A percentile compares a stretch with the other conserved stretches of the same genome.
Evolutionary conservation across 1,140 invertebrate genomes (phyloP).

Genomic region (Drosophila neocordata): DNA sequence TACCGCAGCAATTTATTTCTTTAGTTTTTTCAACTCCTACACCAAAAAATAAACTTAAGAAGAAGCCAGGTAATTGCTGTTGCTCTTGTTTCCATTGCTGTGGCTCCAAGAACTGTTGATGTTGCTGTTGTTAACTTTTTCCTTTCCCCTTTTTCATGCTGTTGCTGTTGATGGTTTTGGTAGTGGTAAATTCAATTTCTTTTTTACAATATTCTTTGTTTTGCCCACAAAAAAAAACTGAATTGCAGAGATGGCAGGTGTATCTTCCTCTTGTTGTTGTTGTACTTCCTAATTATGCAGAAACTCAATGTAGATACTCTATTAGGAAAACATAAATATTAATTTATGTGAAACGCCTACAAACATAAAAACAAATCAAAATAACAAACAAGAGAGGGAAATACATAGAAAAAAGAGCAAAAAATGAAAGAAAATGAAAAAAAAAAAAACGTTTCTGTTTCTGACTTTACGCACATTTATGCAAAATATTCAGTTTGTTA

Average conservation of each 20-base stretch:
- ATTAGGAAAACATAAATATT: constrained; percentile 73
- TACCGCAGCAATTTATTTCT: background rate
- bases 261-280: background rate
- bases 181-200: no score
- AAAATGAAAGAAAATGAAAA: background rate
- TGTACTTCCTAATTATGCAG: constrained; percentile 56
- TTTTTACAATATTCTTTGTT: no score
- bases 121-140: background rate
- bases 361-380: constrained; percentile 46
- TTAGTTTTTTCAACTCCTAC: background rate
- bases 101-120: background rate
- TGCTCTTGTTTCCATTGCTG: background rate
- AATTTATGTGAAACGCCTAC: constrained; percentile 64
- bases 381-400: constrained; percentile 24
- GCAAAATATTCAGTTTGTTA: constrained; percentile 53
- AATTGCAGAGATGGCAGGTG: background rate
- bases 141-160: no score
- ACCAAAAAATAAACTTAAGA: no score
- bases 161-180: background rate
- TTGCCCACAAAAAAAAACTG: background rate
- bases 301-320: constrained; percentile 36
- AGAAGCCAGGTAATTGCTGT: background rate
- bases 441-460: constrained; percentile 29
- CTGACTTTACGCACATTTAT: constrained; percentile 68
- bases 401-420: no score